Percentiles rank a stretch among this genome's conserved stretches.
phyloP scores from a whole-genome alignment of 2,797 vertebrate genomes.

The Halcyon chelicuti region DNA sequence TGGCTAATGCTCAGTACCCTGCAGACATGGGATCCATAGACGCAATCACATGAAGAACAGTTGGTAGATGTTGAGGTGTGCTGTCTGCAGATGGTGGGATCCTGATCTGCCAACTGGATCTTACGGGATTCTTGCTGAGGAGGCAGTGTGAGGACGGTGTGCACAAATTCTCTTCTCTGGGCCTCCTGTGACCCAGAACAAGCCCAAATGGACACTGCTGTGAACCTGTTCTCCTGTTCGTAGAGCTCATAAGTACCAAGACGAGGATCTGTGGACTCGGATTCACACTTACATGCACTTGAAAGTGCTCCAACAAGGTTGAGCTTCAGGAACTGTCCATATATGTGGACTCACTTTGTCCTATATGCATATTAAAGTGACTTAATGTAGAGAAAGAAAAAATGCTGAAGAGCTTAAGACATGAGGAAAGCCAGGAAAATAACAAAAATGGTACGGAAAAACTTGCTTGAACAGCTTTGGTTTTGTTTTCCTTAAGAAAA shows the following conservation, averaged over 20 bases:
- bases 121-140: background rate
- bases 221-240: background rate
- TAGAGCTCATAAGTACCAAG: background rate
- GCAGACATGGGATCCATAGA: background rate
- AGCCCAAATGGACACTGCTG: background rate
- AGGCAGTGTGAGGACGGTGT: fast-evolving
- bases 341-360: background rate
- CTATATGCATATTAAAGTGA: background rate
- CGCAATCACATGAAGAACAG: background rate
- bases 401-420: background rate
- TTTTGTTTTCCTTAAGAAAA: background rate
- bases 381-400: background rate
- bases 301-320: background rate
- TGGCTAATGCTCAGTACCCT: background rate
- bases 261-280: fast-evolving
- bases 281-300: background rate
- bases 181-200: fast-evolving
- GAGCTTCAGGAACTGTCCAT: background rate
- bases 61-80: background rate
- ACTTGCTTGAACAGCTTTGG: background rate
- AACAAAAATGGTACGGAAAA: background rate
- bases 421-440: background rate
- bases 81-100: background rate
- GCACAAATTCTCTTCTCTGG: background rate
- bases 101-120: background rate